A percentile compares a stretch with the other conserved stretches of the same genome.
These are phyloP conservation scores for Todiramphus chloris DNA, from an alignment of 2,113 vertebrate species.

Conservation along the genomic window DNA sequence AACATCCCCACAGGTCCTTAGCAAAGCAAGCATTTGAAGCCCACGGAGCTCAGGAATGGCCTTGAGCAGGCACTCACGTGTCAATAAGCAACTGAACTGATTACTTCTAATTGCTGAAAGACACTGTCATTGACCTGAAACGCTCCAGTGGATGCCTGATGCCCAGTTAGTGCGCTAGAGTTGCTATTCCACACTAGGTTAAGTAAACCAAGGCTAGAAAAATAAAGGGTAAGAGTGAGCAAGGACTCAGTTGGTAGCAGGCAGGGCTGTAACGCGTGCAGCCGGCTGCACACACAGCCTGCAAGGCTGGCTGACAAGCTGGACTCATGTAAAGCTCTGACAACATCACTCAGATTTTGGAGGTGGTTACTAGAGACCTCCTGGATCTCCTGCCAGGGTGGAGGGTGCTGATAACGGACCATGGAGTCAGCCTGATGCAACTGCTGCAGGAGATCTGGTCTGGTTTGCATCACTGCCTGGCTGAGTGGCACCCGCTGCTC, in stretches of 20 bases:
- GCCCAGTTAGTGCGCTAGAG: neutral
- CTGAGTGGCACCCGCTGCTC: neutral
- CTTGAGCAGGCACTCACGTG: neutral
- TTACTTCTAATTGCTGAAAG: neutral
- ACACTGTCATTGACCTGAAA: neutral
- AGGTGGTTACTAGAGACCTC: neutral
- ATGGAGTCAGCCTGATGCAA: neutral
- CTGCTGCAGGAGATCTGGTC: neutral
- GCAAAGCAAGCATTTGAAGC: neutral
- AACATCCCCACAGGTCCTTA: neutral
- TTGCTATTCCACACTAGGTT: neutral
- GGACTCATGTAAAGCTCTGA: neutral
- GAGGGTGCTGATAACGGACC: neutral
- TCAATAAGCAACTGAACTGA: neutral
- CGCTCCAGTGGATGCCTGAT: neutral
- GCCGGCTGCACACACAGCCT: neutral
- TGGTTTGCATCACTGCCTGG: neutral
- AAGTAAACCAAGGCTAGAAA: neutral
- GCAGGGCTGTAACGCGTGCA: neutral
- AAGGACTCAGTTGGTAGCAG: neutral
- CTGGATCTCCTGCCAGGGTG: neutral
- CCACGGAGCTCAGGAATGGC: neutral
- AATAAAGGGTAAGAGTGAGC: neutral
- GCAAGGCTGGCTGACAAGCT: neutral
- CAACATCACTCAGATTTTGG: neutral